A percentile compares a stretch with the other conserved stretches of the same genome.
Conservation (phyloP, 64 coral and sea anemone genomes). For the Pachyseris speciosa region DNA sequence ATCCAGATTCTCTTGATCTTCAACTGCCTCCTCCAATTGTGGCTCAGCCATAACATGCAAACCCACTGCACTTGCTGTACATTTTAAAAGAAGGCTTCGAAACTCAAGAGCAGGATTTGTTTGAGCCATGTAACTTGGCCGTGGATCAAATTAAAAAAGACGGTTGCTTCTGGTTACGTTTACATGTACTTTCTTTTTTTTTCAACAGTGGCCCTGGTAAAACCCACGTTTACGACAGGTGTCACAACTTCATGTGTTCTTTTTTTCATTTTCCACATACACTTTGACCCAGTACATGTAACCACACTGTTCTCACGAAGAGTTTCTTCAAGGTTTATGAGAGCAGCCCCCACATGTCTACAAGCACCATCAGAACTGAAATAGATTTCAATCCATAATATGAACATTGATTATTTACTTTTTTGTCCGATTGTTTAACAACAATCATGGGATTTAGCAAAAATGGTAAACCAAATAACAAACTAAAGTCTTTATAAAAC, state of each 20-base stretch:
- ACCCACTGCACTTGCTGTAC: slow-evolving; percentile 25
- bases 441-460: too few species aligned
- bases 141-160: slow-evolving; percentile 51
- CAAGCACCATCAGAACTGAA: slow-evolving; percentile 60
- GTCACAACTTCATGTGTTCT: slow-evolving; percentile 48
- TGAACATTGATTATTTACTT: too few species aligned
- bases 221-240: slow-evolving; percentile 41
- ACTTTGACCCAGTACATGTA: slow-evolving; percentile 65
- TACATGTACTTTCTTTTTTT: slow-evolving; percentile 49
- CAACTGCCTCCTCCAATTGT: background rate
- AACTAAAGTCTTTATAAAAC: background rate
- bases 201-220: slow-evolving; percentile 44
- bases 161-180: slow-evolving; percentile 1
- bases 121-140: slow-evolving; percentile 46
- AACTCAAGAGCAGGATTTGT: slow-evolving; percentile 16
- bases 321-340: slow-evolving; percentile 59
- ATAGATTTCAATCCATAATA: background rate
- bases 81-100: slow-evolving; percentile 35
- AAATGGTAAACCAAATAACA: background rate
- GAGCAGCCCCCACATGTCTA: slow-evolving; percentile 54
- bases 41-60: slow-evolving; percentile 31
- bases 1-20: background rate
- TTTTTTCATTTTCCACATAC: slow-evolving; percentile 36
- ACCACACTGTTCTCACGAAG: slow-evolving; percentile 31
- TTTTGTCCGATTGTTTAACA: too few species aligned